Evolutionary conservation across 2,797 vertebrate species (phyloP).

Genomic region (Chelonia mydas): DNA sequence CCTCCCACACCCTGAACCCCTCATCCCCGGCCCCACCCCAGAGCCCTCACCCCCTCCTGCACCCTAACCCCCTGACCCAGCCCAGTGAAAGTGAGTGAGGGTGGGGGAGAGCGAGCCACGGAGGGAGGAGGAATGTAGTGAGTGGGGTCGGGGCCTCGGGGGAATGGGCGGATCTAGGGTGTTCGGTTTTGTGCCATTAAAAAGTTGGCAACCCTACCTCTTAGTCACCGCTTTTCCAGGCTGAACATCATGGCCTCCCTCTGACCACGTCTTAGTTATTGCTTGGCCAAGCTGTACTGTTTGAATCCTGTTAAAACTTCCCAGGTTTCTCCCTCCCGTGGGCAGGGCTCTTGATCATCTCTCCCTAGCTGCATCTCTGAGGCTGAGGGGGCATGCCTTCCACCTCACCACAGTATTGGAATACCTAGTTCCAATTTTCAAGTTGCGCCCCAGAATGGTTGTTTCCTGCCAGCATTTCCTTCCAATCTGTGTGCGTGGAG

Average conservation of each 20-base stretch:
- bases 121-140: too few species aligned
- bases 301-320: not conserved
- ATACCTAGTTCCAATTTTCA: not conserved
- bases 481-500: not conserved
- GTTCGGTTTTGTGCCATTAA: too few species aligned
- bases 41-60: too few species aligned
- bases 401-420: not conserved
- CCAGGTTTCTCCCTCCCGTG: not conserved
- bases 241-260: not conserved
- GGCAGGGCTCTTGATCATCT: fast-evolving
- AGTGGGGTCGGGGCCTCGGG: too few species aligned
- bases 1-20: too few species aligned
- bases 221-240: too few species aligned
- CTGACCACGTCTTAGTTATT: not conserved
- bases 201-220: too few species aligned
- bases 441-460: fast-evolving
- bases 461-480: not conserved
- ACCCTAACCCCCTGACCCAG: too few species aligned
- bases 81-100: too few species aligned
- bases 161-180: too few species aligned
- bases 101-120: too few species aligned
- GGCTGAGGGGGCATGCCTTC: not conserved
- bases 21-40: too few species aligned
- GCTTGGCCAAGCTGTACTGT: fast-evolving
- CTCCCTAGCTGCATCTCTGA: not conserved